phyloP scores from a whole-genome alignment of 2,113 vertebrate species.

The Pteronura brasiliensis region DNA sequence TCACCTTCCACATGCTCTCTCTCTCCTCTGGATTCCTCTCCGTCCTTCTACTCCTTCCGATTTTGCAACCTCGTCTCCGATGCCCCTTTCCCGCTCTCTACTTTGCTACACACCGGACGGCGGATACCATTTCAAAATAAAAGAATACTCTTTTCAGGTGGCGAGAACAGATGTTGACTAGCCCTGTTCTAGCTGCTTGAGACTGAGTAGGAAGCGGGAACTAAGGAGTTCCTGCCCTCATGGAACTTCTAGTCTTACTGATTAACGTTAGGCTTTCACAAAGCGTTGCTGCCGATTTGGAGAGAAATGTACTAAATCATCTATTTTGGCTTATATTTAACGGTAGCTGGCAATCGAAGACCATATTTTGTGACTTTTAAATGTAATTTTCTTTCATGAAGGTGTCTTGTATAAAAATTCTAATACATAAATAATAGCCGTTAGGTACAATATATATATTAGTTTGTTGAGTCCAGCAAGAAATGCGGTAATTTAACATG shows the following conservation, averaged over 20 bases:
- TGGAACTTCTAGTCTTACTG: neutral
- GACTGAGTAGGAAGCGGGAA: neutral
- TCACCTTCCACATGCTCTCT: neutral
- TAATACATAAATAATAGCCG: neutral
- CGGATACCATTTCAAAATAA: neutral
- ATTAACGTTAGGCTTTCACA: neutral
- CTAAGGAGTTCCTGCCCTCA: neutral
- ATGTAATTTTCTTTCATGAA: neutral
- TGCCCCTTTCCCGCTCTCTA: neutral
- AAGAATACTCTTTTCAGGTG: neutral
- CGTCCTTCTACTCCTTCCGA: neutral
- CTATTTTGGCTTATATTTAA: neutral
- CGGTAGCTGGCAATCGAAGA: neutral
- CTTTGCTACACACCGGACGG: neutral
- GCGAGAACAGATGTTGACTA: neutral
- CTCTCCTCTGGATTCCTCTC: no score
- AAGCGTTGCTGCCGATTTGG: neutral
- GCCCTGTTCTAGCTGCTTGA: neutral
- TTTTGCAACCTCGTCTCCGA: neutral
- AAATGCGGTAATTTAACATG: neutral
- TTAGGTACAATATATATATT: neutral
- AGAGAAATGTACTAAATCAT: neutral
- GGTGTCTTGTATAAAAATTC: neutral
- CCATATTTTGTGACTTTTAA: neutral
- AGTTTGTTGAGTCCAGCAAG: neutral